Conservation (phyloP, 2,797 vertebrate genomes). For the Myioborus miniatus region DNA sequence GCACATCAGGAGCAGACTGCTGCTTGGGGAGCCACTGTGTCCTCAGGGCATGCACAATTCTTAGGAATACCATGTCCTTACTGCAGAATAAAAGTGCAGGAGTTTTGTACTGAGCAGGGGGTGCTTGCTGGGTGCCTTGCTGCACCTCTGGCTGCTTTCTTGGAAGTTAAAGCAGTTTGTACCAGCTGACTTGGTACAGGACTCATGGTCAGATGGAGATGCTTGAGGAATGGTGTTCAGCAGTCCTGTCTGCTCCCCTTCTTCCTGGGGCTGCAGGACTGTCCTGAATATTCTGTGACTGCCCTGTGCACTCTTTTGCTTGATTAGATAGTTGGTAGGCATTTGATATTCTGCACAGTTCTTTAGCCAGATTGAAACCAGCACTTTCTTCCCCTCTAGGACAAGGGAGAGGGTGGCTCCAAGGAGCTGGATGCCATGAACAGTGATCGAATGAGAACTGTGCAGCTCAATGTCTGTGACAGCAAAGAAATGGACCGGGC, state of each 20-base stretch:
- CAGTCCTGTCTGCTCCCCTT: neutral
- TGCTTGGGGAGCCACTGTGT: neutral
- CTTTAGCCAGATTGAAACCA: neutral
- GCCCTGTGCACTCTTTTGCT: neutral
- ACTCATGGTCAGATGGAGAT: neutral
- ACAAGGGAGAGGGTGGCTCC: constrained; percentile 75
- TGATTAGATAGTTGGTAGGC: neutral
- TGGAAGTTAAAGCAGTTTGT: neutral
- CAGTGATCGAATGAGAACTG: constrained; percentile 74
- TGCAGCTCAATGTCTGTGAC: constrained; percentile 80
- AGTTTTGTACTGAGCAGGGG: neutral
- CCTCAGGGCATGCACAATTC: neutral
- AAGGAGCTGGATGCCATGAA: constrained; percentile 78
- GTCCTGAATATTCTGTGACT: neutral
- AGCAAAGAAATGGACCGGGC: constrained; percentile 74
- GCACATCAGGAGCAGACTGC: neutral
- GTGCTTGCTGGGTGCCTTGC: neutral
- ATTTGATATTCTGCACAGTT: neutral
- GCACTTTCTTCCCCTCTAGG: constrained; percentile 8
- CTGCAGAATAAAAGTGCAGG: neutral
- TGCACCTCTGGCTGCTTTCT: neutral
- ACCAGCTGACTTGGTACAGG: neutral
- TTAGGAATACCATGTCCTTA: neutral
- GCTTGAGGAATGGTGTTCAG: neutral
- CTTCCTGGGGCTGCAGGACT: neutral